Conservation (phyloP, 2,888 invertebrate genomes). For the Cryptocephalus primarius region DNA sequence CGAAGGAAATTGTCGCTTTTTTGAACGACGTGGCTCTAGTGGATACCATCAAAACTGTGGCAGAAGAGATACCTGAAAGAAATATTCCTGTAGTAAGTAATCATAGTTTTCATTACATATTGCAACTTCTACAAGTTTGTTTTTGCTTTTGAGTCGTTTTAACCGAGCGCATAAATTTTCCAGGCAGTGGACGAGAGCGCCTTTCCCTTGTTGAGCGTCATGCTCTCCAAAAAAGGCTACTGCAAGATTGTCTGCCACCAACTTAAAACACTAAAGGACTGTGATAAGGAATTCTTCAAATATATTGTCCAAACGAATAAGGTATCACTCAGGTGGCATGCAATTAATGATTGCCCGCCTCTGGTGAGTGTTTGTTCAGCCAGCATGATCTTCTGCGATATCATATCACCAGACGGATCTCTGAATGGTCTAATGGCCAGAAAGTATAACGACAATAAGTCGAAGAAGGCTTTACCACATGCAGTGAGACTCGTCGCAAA, state of each 20-base stretch:
- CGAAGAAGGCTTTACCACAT: conserved; percentile 40
- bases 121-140: no score
- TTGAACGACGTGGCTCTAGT: conserved; percentile 32
- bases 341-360: no score
- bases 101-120: no score
- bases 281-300: conserved; percentile 15
- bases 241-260: conserved; percentile 17
- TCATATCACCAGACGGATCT: conserved; percentile 47
- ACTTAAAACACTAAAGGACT: conserved; percentile 8
- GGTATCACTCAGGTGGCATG: background rate
- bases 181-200: conserved; percentile 48
- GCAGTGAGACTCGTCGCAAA: conserved; percentile 43
- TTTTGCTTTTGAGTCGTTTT: conserved; percentile 2
- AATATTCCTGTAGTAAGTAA: conserved; percentile 20
- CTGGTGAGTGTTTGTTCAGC: background rate
- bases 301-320: conserved; percentile 5
- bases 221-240: conserved; percentile 40
- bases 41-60: conserved; percentile 17
- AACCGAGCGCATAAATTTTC: conserved; percentile 6
- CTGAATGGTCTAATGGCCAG: conserved; percentile 32
- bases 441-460: conserved; percentile 3
- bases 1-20: conserved; percentile 24
- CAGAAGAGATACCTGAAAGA: conserved; percentile 32
- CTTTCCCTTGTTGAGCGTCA: conserved; percentile 52
- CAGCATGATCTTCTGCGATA: conserved; percentile 30